Conservation (phyloP, 1,140 invertebrate species). For the Bombus pyrosoma region DNA sequence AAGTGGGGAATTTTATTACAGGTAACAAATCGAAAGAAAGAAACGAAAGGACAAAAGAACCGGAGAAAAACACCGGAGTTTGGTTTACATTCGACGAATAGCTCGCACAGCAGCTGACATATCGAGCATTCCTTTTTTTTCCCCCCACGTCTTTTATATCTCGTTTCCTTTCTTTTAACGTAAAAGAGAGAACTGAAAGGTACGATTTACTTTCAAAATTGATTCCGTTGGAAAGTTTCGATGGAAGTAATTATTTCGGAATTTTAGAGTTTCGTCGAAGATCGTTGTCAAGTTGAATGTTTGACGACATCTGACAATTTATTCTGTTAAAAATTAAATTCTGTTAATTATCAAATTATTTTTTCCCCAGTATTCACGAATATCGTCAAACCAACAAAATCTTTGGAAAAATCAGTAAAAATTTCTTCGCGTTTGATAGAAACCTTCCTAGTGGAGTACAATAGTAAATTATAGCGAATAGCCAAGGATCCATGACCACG, state of each 20-base stretch:
- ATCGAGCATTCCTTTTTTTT: not conserved
- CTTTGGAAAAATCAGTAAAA: not conserved
- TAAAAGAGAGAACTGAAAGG: no score
- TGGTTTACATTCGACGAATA: not conserved
- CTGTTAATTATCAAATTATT: no score
- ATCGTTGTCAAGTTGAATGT: no score
- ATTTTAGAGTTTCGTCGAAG: no score
- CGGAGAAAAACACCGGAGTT: not conserved
- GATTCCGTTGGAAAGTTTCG: no score
- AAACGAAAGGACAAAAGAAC: not conserved
- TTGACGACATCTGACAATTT: no score
- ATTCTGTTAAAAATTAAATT: no score
- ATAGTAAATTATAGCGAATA: not conserved
- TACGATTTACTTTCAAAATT: no score
- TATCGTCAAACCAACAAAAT: no score
- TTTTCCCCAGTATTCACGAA: no score
- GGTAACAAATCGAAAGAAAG: slow-evolving; percentile 19
- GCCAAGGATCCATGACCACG: not conserved
- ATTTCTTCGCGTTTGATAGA: not conserved
- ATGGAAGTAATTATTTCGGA: no score
- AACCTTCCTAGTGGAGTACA: not conserved
- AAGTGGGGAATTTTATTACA: slow-evolving; percentile 20
- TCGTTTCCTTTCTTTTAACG: no score
- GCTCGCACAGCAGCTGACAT: not conserved
- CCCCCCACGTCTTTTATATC: rapidly evolving